These are phyloP conservation scores for Eupsittula cactorum DNA, from an alignment of 2,113 vertebrate species.

Conservation along the genomic window DNA sequence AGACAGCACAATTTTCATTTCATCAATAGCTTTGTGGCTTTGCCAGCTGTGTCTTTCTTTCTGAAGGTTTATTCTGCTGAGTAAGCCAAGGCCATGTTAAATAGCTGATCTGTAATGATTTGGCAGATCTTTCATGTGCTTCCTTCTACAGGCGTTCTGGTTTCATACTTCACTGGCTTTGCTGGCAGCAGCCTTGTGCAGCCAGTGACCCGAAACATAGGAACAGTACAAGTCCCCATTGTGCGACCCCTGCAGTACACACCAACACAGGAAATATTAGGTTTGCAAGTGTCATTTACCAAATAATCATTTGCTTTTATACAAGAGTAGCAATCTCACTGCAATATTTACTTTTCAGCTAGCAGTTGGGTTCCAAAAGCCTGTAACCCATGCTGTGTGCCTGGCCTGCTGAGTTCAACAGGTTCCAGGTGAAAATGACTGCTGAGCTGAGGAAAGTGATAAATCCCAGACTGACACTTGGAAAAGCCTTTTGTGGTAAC, in stretches of 20 bases:
- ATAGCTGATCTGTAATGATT: slow-evolving; percentile 59
- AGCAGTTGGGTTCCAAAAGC: slow-evolving; percentile 16
- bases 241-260: slow-evolving; percentile 30
- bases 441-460: slow-evolving; percentile 16
- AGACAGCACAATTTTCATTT: slow-evolving; percentile 31
- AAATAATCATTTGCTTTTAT: slow-evolving; percentile 41
- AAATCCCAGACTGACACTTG: slow-evolving; percentile 41
- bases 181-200: slow-evolving; percentile 20
- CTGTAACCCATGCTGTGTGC: slow-evolving; percentile 19
- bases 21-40: slow-evolving; percentile 58
- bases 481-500: background rate
- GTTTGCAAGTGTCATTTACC: slow-evolving; percentile 48
- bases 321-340: slow-evolving; percentile 1
- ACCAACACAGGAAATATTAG: slow-evolving; percentile 49
- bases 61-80: slow-evolving; percentile 58
- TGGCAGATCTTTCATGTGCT: slow-evolving; percentile 56
- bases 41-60: slow-evolving; percentile 53
- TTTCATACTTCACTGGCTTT: slow-evolving; percentile 64
- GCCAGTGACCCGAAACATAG: slow-evolving; percentile 34
- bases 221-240: slow-evolving; percentile 54
- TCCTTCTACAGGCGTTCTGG: slow-evolving; percentile 35
- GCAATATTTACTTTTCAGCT: slow-evolving; percentile 36
- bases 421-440: slow-evolving; percentile 42
- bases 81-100: slow-evolving; percentile 58
- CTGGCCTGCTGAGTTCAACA: slow-evolving; percentile 37